Base-by-base conservation (phyloP, 2,797 vertebrate species). In the Iguana delicatissima region DNA sequence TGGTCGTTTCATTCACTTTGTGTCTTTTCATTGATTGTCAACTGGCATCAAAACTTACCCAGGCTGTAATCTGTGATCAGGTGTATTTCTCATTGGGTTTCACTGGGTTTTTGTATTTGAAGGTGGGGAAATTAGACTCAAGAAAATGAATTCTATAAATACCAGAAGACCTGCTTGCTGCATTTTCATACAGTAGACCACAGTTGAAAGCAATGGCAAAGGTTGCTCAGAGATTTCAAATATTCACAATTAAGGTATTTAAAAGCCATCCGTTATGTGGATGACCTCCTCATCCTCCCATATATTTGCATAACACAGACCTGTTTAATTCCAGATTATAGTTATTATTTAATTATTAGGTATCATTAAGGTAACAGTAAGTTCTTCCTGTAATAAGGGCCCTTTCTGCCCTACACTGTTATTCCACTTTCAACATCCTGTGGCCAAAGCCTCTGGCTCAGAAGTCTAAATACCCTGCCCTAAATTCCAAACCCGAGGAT, bases 41-140 rank as follows among this genome's bases (percentile, higher is more conserved):
- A 38, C 55, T 92, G 90, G 73, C 89, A 92, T 92, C 87, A 95
- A 95, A 92, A 89, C 52, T 62, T 91, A 72, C 10, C 89, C 88
- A 85, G 88, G 29, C 69, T 82, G n/a, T 93, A 90, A 94, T 92
- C 73, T 93, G 52, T 57, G 84, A 76, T 84, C 82, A 93, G 62
- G 64, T 94, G 24, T 92, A 90, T 89, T 85, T 93, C 93, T 76
- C 76, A 18, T 0, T 4, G 82, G 92, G 92, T 92, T 86, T 92
- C 55, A 90, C 85, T 90, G 24, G 64, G 85, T 88, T 88, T 67
- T 16, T 94, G 82, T 91, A 92, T 92, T 92, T 90, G 72, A 93
- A 95, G 91, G 79, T 1, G 92, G 73, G 29, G 42, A 95, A 89
- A 93, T 88, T 84, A 85, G 55, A 77, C n/a, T 89, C 64, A 62